Conservation (phyloP, 2,113 vertebrate species). For the Camarhynchus parvulus region DNA sequence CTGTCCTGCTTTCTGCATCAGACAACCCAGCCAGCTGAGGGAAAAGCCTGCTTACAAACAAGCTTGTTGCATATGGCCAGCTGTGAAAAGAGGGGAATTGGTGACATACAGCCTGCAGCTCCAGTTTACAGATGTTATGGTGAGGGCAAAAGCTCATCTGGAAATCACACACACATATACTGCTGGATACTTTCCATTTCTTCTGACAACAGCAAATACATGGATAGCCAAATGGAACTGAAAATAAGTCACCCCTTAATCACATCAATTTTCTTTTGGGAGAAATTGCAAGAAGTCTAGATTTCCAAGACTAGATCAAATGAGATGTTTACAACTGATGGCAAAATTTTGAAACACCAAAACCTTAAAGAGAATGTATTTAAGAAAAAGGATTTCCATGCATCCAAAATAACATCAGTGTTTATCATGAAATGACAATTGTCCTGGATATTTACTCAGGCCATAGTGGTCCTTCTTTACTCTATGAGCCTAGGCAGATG, state of each 20-base stretch:
- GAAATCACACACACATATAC: neutral
- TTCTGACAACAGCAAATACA: neutral
- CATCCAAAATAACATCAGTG: neutral
- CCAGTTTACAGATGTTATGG: neutral
- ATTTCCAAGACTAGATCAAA: neutral
- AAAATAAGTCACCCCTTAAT: neutral
- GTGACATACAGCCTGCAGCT: neutral
- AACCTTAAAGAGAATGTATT: neutral
- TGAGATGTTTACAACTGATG: rapidly evolving
- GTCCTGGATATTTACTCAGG: neutral
- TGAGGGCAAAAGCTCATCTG: neutral
- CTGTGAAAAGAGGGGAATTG: neutral
- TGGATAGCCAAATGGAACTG: neutral
- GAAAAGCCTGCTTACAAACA: neutral
- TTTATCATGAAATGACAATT: neutral
- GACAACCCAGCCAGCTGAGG: neutral
- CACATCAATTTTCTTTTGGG: neutral
- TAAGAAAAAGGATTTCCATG: neutral
- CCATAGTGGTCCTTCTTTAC: neutral
- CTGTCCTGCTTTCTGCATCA: neutral
- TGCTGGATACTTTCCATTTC: neutral
- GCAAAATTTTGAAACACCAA: neutral
- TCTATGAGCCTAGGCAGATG: neutral
- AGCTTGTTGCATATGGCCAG: neutral
- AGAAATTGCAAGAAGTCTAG: neutral